Base-by-base conservation (phyloP, 2,797 vertebrate species). In the Crenichthys baileyi region DNA sequence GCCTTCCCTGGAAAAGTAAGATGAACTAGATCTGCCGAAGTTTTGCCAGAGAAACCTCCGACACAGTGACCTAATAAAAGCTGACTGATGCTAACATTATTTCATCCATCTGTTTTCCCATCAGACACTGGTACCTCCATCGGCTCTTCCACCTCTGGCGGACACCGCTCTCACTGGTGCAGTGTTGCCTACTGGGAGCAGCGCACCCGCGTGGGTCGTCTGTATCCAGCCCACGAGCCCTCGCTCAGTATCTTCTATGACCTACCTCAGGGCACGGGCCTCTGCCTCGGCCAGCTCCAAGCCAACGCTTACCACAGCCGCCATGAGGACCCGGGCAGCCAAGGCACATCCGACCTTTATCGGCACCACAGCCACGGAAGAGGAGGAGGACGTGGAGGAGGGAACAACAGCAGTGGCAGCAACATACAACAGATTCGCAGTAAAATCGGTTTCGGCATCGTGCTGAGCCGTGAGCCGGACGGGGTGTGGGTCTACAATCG, bases 221-320 rank as follows among this genome's bases (percentile, higher is more conserved):
- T 99, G 79, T 99, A 98, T 90, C 95, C 98, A 58, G 98, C 98
- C 95, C 96, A 97, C 55, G 97, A 99, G 91, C 96, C 97, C 90
- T 98, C 98, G 82, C 97, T 99, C 95, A 98, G 97, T 96, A 98
- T 99, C 89, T 99, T 99, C 94, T 99, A 99, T 70, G 98, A 99
- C 96, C 98, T 99, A 99, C 98, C 98, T 99, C 98, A 99, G 96
- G 98, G 98, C 95, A 99, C 97, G 36, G 98, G 98, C 96, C 97
- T 99, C 94, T 99, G 98, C 94, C 96, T 99, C 50, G 96, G 98
- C 95, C 98, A 98, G 94, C 97, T 99, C 81, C 96, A 96, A 86
- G 83, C 90, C 89, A 93, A 93, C 0, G 88, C 92, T 83, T 92
- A 94, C 89, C 91, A 90, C 82, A 91, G 88, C 63, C 87, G 85